Base-by-base conservation (phyloP, 2,797 vertebrate species). In the Chaetodon trifasciatus region DNA sequence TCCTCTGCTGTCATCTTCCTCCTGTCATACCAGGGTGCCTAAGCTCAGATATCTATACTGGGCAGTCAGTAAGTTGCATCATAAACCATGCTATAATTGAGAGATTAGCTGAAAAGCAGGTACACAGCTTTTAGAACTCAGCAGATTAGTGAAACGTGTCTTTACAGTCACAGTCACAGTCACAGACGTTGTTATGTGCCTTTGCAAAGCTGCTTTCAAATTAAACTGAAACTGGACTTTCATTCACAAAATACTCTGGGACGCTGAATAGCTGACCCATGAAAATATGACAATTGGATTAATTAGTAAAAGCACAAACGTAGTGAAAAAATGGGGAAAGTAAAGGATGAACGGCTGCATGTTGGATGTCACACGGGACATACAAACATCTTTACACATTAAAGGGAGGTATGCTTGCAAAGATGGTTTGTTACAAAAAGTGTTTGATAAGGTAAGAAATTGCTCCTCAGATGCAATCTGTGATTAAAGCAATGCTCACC, bases 251-350 rank as follows among this genome's bases (percentile, higher is more conserved):
- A 24, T 70, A 55, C 55, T 72, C 65, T 23, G 50, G 69, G 42
- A 70, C 68, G 67, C 77, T 37, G 70, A 83, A 85, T 28, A 76
- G 73, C 66, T 87, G 83, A 89, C 79, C 78, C 76, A 78, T 69
- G 68, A 81, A 76, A 83, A 85, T 86, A 65, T 0, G 1, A 76
- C 82, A 86, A 84, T 83, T 80, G 78, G 82, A 88, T 89, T 88
- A 81, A 87, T 60, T 86, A 76, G 75, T 75, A 78, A 84, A 79
- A 89, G 81, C 66, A 87, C 62, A 86, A 89, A 85, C 70, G 40
- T 63, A 32, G 52, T 50, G 46, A 50, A 70, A 52, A 84, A 76
- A 78, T 37, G 21, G 24, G 70, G 47, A 76, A 70, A 66, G 63
- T n/a, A 65, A 58, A 81, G 10, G 61, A 57, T 35, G 42, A 66